Evolutionary conservation across 1,140 invertebrate species (phyloP), one percentile per base, ranked within the genome.

Genomic region (Dryas iulia): DNA sequence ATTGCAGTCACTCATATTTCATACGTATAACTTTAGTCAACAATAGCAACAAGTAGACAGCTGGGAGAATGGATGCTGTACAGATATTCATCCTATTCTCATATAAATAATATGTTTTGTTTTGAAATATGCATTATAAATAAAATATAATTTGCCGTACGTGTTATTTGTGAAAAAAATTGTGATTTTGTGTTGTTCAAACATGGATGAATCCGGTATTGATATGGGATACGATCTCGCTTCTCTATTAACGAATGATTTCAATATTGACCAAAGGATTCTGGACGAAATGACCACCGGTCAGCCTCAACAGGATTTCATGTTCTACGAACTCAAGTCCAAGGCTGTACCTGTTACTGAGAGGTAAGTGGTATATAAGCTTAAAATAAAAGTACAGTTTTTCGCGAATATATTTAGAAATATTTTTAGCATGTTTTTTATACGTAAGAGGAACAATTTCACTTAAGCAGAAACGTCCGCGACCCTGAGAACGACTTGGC

Each of bases 191-290:
- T 76, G 82, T 81, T 74, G 78, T 83, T 79, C 60, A 76, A 92
- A 87, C 86, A 92, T 92, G 90, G 91, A 92, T 91, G 95, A 95
- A 84, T 95, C 95, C 69, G 95, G 95, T 53, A 95, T 95, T 80
- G 95, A 95, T 86, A 93, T 96, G 91, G 94, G 94, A 69, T 96
- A 95, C 77, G 95, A 96, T 92, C 92, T 95, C 74, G 94, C 94
- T 59, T 93, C 94, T 60, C 89, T 95, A 47, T 85, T 93, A 72
- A 86, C 93, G 73, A 93, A 93, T 72, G 92, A 94, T 81, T 90
- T 87, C 86, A 93, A 80, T 86, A 92, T 84, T 82, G 91, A 86
- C 83, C 93, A 89, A 85, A 93, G 85, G 84, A 90, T 84, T 78
- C 90, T 86, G 90, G 94, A 93, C 78, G 93, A 86, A 86, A 93